Evolutionary conservation across 1,140 invertebrate genomes (phyloP).

Genomic region (Acromyrmex heyeri): DNA sequence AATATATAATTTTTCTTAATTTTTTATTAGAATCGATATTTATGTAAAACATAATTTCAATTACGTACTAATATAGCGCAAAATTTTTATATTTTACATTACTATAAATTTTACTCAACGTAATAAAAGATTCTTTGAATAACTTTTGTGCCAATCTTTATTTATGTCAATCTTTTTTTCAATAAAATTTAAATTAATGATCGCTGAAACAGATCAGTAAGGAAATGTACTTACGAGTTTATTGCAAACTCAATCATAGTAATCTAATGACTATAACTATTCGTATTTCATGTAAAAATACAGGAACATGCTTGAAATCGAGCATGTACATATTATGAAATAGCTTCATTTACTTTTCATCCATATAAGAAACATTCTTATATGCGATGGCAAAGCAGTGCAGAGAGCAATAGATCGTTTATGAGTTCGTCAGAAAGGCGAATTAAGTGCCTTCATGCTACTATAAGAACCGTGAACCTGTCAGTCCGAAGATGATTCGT

Average conservation of each 20-base stretch:
- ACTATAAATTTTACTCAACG: background rate
- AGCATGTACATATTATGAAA: conserved; percentile 48
- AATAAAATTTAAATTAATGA: background rate
- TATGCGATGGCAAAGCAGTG: background rate
- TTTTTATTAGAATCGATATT: conserved; percentile 19
- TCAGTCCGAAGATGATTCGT: background rate
- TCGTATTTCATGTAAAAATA: conserved; percentile 51
- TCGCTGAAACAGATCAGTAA: background rate
- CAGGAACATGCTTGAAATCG: conserved; percentile 14
- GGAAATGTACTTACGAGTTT: conserved; percentile 3
- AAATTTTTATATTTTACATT: conserved; percentile 3
- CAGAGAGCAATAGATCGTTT: conserved; percentile 5
- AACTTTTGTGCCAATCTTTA: background rate
- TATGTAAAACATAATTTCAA: background rate
- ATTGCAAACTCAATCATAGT: conserved; percentile 26
- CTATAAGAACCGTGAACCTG: conserved; percentile 15
- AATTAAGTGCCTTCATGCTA: conserved; percentile 4
- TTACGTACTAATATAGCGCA: background rate
- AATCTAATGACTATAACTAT: conserved; percentile 18
- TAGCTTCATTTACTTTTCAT: conserved; percentile 59
- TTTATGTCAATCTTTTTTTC: background rate
- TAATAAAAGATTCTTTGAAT: background rate
- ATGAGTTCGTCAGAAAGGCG: conserved; percentile 3
- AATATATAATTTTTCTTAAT: background rate
- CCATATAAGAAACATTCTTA: conserved; percentile 41